Base-by-base conservation (phyloP, 2,113 vertebrate genomes). In the Peromyscus maniculatus region DNA sequence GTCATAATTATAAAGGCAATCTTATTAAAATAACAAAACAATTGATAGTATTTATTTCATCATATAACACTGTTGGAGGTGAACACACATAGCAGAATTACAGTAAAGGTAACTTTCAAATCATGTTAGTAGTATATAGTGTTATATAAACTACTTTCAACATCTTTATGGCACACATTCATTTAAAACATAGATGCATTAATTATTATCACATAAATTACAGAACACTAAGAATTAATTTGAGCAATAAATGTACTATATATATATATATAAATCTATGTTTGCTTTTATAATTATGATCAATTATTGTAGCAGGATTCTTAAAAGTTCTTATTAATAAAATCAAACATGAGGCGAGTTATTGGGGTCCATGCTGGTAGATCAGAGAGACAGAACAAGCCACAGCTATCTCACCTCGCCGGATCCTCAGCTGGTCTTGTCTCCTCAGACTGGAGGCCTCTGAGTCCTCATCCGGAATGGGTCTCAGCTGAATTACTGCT, bases 171-270 rank as follows among this genome's bases (percentile, higher is more conserved):
- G 71, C 82, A 8, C 1, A 87, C 67, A 93, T 96, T 82, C 71
- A 84, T 77, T 88, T 22, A 79, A 95, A 80, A 39, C 28, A 67
- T 52, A 0, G 1, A 3, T 46, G 3, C 11, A 39, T 67, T 5
- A 71, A 39, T 89, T 95, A 89, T 74, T 77, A 94, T 89, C 22
- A 24, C n/a, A 83, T 77, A 66, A 91, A 88, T 21, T 36, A 66
- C 3, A 5, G 78, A 79, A 75, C 21, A 9, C 17, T 64, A 22
- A 83, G 9, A 83, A 71, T 64, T 39, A 86, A 5, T 71, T 59
- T 52, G 1, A 72, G 5, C 80, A 69, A 80, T 33, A 55, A 16
- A 55, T 55, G 55, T 55, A 79, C 4, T 26, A 39, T 36, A 59
- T 39, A 46, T 24, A 39, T 39, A 17, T 22, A 22, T n/a, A 52